These are phyloP conservation scores for Abrostola tripartita DNA, from an alignment of 2,888 invertebrate genomes.

Conservation along the genomic window DNA sequence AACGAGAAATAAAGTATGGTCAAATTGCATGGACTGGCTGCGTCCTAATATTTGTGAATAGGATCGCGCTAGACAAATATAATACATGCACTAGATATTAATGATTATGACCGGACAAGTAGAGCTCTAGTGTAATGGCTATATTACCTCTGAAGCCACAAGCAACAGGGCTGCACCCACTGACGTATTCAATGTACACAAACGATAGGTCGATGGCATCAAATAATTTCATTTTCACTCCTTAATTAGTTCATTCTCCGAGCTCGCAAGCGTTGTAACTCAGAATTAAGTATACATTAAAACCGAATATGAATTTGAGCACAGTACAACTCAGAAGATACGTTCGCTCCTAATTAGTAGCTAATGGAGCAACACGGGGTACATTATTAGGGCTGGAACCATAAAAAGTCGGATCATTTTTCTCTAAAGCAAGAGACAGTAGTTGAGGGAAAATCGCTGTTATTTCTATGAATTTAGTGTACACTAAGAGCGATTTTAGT, in stretches of 20 bases:
- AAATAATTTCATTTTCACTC: conserved; percentile 13
- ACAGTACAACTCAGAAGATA: conserved; percentile 59
- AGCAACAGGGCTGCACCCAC: too few relatives aligned
- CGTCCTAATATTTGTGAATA: background rate
- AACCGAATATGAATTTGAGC: conserved; percentile 51
- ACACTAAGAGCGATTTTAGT: conserved; percentile 47
- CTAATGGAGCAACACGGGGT: conserved; percentile 70
- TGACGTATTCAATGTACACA: background rate
- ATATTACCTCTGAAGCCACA: too few relatives aligned
- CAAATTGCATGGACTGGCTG: background rate
- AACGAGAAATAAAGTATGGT: too few relatives aligned
- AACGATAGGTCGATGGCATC: background rate
- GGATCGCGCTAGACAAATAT: background rate
- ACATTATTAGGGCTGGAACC: conserved; percentile 65
- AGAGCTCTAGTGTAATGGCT: too few relatives aligned
- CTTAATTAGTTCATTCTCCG: conserved; percentile 52
- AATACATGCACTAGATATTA: background rate
- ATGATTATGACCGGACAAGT: too few relatives aligned
- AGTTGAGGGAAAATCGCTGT: conserved; percentile 44
- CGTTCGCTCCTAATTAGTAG: conserved; percentile 67
- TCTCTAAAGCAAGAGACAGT: conserved; percentile 34
- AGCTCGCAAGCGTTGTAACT: conserved; percentile 44
- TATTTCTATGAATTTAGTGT: conserved; percentile 28
- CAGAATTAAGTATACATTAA: conserved; percentile 55
- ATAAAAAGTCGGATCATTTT: conserved; percentile 69